phyloP scores from a whole-genome alignment of 1,140 invertebrate genomes.

The Cheumatopsyche charites region DNA sequence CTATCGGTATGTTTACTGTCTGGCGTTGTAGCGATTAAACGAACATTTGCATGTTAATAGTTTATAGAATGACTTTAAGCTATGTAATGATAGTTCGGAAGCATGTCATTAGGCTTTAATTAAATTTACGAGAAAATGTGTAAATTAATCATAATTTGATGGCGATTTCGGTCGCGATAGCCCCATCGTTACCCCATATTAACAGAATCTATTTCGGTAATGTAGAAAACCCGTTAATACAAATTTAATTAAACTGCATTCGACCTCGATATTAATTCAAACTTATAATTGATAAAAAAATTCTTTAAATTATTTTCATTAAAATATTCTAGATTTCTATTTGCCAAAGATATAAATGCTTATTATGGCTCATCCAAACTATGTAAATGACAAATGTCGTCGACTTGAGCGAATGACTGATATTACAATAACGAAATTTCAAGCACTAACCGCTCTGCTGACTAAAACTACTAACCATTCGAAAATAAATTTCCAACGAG shows the following conservation, averaged over 20 bases:
- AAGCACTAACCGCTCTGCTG: too few relatives aligned
- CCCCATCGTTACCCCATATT: neutral
- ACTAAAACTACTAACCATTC: neutral
- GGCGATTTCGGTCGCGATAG: neutral
- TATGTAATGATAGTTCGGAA: neutral
- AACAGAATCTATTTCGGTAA: too few relatives aligned
- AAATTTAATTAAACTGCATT: neutral
- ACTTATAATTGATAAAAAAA: too few relatives aligned
- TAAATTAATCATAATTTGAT: conserved; percentile 13
- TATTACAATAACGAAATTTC: too few relatives aligned
- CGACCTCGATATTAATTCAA: neutral
- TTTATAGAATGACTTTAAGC: conserved; percentile 12
- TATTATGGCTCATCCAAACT: too few relatives aligned
- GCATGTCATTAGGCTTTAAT: conserved; percentile 15
- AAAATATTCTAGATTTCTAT: too few relatives aligned
- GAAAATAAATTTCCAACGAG: neutral
- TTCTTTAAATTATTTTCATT: too few relatives aligned
- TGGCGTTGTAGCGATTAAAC: neutral
- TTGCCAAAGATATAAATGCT: too few relatives aligned
- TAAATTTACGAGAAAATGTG: conserved; percentile 13
- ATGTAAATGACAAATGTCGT: too few relatives aligned
- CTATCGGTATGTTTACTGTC: neutral
- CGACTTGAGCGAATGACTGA: too few relatives aligned
- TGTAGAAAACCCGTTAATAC: too few relatives aligned
- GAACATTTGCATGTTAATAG: conserved; percentile 21